A percentile compares a stretch with the other conserved stretches of the same genome.
Evolutionary conservation across 2,888 invertebrate genomes (phyloP).

Genomic region (Thecophora atra): DNA sequence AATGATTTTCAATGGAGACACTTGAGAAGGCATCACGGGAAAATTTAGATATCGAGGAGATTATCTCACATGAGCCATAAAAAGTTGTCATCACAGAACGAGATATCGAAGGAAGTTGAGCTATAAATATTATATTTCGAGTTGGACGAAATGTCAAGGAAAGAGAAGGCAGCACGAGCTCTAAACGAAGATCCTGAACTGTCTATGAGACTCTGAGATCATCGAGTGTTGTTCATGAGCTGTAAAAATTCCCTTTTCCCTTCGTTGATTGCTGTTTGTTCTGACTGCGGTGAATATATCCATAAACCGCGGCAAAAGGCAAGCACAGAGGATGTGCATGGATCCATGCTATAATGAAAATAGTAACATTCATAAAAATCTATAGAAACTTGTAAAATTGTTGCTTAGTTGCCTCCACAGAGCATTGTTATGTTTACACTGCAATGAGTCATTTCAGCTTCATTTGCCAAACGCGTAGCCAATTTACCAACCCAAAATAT

Average conservation of each 20-base stretch:
- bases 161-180: background rate
- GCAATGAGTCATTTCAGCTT: too few species aligned
- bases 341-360: too few species aligned
- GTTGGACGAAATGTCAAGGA: background rate
- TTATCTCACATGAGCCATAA: background rate
- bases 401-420: background rate
- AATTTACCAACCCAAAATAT: too few species aligned
- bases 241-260: too few species aligned
- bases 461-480: too few species aligned
- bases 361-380: background rate
- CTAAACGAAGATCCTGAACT: too few species aligned
- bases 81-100: background rate
- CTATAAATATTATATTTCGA: background rate
- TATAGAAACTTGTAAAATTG: background rate
- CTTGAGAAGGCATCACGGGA: background rate
- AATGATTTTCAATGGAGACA: background rate
- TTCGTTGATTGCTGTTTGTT: too few species aligned
- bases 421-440: too few species aligned
- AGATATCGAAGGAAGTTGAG: background rate
- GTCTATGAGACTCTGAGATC: too few species aligned
- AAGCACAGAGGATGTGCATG: too few species aligned
- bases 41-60: background rate
- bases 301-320: too few species aligned
- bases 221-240: background rate
- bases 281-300: too few species aligned